Conservation (phyloP, 1,140 invertebrate genomes). For the Limonius californicus region DNA sequence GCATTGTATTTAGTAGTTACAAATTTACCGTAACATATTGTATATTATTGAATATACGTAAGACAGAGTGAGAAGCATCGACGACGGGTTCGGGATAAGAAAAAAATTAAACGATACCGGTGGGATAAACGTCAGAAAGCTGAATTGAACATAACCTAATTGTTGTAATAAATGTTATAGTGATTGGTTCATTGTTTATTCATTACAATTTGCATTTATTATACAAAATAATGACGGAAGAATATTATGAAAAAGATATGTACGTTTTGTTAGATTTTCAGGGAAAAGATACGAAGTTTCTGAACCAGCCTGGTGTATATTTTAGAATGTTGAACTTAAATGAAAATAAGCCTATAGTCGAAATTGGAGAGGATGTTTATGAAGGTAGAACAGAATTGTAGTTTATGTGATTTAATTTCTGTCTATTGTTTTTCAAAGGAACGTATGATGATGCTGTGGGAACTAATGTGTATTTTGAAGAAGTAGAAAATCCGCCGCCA, state of each 20-base stretch:
- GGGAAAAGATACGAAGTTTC: slow-evolving; percentile 13
- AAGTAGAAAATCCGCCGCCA: slow-evolving; percentile 5
- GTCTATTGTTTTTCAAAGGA: neutral
- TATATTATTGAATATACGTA: too few species aligned
- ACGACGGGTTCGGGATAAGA: too few species aligned
- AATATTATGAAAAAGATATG: slow-evolving; percentile 7
- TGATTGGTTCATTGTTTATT: too few species aligned
- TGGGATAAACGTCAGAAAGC: too few species aligned
- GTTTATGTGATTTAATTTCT: neutral
- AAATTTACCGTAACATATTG: too few species aligned
- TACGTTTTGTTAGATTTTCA: slow-evolving; percentile 20
- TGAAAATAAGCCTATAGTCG: slow-evolving; percentile 6
- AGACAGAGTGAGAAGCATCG: too few species aligned
- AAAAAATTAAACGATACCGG: too few species aligned
- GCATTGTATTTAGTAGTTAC: too few species aligned
- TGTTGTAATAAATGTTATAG: too few species aligned
- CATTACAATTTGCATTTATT: too few species aligned
- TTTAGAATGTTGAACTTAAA: slow-evolving; percentile 21
- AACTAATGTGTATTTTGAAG: slow-evolving; percentile 20
- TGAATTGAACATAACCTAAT: too few species aligned
- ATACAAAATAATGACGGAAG: neutral
- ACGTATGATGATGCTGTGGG: slow-evolving; percentile 17
- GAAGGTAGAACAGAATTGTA: too few species aligned
- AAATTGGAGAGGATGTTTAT: slow-evolving; percentile 19
- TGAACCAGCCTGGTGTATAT: slow-evolving; percentile 6